These are phyloP conservation scores for Anseranas semipalmata DNA, from an alignment of 2,113 vertebrate species.

Conservation along the genomic window DNA sequence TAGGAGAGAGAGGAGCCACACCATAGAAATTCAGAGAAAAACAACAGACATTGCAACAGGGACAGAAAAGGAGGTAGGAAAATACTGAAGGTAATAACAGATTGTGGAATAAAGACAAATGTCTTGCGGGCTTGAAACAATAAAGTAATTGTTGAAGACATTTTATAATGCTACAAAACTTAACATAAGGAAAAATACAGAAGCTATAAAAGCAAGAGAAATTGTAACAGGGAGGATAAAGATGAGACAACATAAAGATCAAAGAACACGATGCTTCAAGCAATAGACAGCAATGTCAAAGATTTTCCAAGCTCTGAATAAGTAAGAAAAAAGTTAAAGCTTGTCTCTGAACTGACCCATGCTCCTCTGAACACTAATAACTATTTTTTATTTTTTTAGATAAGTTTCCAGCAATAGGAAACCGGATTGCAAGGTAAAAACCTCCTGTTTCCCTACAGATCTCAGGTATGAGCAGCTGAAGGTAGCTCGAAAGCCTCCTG, in stretches of 20 bases:
- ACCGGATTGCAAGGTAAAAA: background rate
- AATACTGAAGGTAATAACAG: constrained; percentile 41
- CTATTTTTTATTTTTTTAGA: background rate
- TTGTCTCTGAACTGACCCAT: constrained; percentile 33
- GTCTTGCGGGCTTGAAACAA: constrained; percentile 51
- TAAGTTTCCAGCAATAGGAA: background rate
- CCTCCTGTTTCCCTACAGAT: background rate
- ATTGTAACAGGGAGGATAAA: constrained; percentile 34
- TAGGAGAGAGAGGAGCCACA: background rate
- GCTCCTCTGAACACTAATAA: background rate
- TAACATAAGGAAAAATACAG: constrained; percentile 60
- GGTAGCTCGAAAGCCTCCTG: background rate
- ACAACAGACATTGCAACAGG: background rate
- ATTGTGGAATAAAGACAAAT: constrained; percentile 46
- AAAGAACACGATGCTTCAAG: constrained; percentile 59
- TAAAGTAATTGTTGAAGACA: constrained; percentile 64
- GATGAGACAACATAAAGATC: constrained; percentile 58
- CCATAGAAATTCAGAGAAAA: background rate
- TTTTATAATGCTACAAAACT: constrained; percentile 60
- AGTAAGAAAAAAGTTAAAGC: constrained; percentile 10
- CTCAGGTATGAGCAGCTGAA: background rate
- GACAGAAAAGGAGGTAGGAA: background rate
- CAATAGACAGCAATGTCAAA: constrained; percentile 35
- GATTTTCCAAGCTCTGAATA: constrained; percentile 19
- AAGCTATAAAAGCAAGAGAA: constrained; percentile 40